Evolutionary conservation across 2,797 vertebrate genomes (phyloP).

Genomic region (Gymnocypris eckloni): DNA sequence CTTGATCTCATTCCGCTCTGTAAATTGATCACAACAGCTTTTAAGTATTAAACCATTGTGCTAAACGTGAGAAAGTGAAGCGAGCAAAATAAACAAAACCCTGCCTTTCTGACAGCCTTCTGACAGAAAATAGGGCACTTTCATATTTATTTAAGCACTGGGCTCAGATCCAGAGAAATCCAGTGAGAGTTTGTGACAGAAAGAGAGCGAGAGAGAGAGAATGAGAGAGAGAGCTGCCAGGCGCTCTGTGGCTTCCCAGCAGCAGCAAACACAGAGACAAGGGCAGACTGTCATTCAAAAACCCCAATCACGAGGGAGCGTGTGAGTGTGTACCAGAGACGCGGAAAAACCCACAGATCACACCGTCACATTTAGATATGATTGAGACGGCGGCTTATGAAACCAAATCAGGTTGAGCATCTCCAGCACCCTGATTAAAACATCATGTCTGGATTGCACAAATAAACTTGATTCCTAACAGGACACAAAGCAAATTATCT

Average conservation of each 20-base stretch:
- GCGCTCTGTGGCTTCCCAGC: background rate
- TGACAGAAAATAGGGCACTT: constrained; percentile 76
- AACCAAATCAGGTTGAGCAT: constrained; percentile 26
- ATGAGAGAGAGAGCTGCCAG: constrained; percentile 40
- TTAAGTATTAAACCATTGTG: constrained; percentile 3
- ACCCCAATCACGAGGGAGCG: constrained; percentile 48
- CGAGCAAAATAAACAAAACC: background rate
- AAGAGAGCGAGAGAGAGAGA: constrained; percentile 10
- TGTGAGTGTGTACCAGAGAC: constrained; percentile 3
- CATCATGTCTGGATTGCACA: constrained; percentile 34
- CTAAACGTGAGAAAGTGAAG: constrained; percentile 22
- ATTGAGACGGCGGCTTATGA: constrained; percentile 11
- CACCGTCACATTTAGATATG: constrained; percentile 20
- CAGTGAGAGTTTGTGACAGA: constrained; percentile 62
- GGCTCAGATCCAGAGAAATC: constrained; percentile 72
- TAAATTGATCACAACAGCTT: constrained; percentile 41
- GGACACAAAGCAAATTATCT: background rate
- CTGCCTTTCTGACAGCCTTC: constrained; percentile 61
- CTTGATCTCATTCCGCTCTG: constrained; percentile 28
- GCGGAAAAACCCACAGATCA: background rate
- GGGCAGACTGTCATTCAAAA: constrained; percentile 50
- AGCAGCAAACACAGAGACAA: constrained; percentile 30
- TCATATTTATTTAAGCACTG: constrained; percentile 77
- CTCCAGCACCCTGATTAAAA: constrained; percentile 30
- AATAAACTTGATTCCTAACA: constrained; percentile 5